Evolutionary conservation across 2,113 vertebrate genomes (phyloP).

Genomic region (Vimba vimba): DNA sequence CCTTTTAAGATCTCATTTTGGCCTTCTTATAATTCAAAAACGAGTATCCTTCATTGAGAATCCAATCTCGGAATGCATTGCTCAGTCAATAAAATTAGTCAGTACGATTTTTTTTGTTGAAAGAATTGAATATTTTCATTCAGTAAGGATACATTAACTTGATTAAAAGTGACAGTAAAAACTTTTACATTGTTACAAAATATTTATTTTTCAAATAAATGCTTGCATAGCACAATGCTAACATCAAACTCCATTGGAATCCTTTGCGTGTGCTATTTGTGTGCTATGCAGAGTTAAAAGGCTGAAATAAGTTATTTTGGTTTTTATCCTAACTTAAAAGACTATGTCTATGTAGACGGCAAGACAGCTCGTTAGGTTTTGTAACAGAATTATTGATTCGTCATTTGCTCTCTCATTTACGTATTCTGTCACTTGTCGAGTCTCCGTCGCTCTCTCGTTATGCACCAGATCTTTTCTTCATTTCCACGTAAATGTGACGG

Average conservation of each 20-base stretch:
- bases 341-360: background rate
- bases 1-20: background rate
- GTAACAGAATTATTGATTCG: background rate
- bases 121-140: too few relatives aligned
- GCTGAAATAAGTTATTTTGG: background rate
- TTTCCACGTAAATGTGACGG: slow-evolving; percentile 32
- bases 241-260: background rate
- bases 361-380: background rate
- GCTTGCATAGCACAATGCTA: background rate
- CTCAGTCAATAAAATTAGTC: too few relatives aligned
- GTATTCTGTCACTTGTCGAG: background rate
- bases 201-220: background rate
- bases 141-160: too few relatives aligned
- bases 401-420: background rate
- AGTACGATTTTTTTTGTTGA: too few relatives aligned
- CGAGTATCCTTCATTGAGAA: background rate
- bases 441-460: slow-evolving; percentile 6
- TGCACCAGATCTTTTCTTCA: slow-evolving; percentile 50
- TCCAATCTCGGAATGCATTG: too few relatives aligned
- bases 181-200: too few relatives aligned
- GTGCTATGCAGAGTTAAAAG: background rate
- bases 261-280: background rate
- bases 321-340: background rate
- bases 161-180: too few relatives aligned
- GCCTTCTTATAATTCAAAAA: background rate